A percentile compares a stretch with the other conserved stretches of the same genome.
Conservation (phyloP, 92 coral and sea anemone genomes). For the Phenganax stokvisi region DNA sequence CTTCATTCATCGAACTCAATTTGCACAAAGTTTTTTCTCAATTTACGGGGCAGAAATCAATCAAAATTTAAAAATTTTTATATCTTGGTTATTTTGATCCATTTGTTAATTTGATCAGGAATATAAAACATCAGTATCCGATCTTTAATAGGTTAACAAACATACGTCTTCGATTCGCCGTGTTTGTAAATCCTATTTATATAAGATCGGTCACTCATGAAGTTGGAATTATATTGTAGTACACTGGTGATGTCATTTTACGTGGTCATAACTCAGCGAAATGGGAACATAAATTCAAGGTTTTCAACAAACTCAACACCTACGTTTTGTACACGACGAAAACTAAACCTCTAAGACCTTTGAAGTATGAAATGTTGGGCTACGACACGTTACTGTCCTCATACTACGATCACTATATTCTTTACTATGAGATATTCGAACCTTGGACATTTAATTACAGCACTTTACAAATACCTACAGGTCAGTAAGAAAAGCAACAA, state of each 20-base stretch:
- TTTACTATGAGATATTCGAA: conserved; percentile 74
- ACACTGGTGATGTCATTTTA: conserved; percentile 58
- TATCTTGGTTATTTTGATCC: too few relatives aligned
- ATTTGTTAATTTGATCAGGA: too few relatives aligned
- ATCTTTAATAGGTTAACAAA: too few relatives aligned
- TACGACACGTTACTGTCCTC: conserved; percentile 93
- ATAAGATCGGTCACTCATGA: too few relatives aligned
- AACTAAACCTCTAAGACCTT: conserved; percentile 57
- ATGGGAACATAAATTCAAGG: conserved; percentile 87
- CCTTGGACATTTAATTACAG: conserved; percentile 70
- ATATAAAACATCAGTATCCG: too few relatives aligned
- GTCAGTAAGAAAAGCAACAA: conserved; percentile 38
- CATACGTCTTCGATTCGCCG: too few relatives aligned
- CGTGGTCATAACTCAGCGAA: conserved; percentile 63
- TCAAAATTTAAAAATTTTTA: too few relatives aligned
- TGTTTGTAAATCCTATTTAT: too few relatives aligned
- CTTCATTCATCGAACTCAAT: too few relatives aligned
- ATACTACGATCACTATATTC: conserved; percentile 89
- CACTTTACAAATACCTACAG: conserved; percentile 77
- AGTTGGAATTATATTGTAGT: conserved; percentile 52
- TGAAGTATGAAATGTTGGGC: conserved; percentile 98
- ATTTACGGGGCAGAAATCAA: too few relatives aligned
- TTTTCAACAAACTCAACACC: conserved; percentile 85
- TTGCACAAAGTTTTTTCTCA: too few relatives aligned
- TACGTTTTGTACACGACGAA: conserved; percentile 77